Base-by-base conservation (phyloP, 2,113 vertebrate genomes). In the Struthidea cinerea region DNA sequence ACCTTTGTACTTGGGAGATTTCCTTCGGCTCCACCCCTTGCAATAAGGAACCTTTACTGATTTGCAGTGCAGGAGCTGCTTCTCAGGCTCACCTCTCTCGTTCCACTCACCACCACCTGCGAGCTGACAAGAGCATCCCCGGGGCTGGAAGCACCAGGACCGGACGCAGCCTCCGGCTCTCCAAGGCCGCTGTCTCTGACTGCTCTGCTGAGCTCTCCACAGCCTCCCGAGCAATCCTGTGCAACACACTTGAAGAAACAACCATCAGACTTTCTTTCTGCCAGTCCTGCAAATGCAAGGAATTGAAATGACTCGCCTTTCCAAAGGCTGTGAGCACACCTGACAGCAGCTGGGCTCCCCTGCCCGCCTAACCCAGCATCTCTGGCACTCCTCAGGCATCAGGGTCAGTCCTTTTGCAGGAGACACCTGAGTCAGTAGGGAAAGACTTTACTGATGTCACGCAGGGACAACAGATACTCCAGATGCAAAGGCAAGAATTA, bases 401-500 rank as follows among this genome's bases (percentile, higher is more conserved):
- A 9, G 10, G 37, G 70, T 11, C 59, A 33, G 42, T 56, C 50
- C 56, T 83, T 70, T 13, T 32, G 16, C 78, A 76, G 60, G 67
- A 59, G 47, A 57, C 82, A 5, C 7, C 22, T 0, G 13, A 91
- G n/a, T 22, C 69, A 37, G 79, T 7, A 30, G 63, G 28, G 63
- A 73, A 76, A 69, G 60, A 16, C 35, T 56, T 56, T 1, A 22
- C 49, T 65, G 53, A n/a, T 28, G 65, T 87, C 74, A 47, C 64
- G 47, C 44, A 78, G 67, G 19, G 56, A 20, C 65, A 69, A 11
- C 60, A 82, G 33, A 49, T 3, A 50, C 11, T 79, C 84, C 75
- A 68, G 49, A 47, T 53, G 69, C n/a, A 55, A 87, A 95, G n/a
- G 49, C 68, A 92, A 86, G 67, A 94, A 76, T 73, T 81, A 88